Evolutionary conservation across 2,113 vertebrate species (phyloP).

Genomic region (Heptranchias perlo): DNA sequence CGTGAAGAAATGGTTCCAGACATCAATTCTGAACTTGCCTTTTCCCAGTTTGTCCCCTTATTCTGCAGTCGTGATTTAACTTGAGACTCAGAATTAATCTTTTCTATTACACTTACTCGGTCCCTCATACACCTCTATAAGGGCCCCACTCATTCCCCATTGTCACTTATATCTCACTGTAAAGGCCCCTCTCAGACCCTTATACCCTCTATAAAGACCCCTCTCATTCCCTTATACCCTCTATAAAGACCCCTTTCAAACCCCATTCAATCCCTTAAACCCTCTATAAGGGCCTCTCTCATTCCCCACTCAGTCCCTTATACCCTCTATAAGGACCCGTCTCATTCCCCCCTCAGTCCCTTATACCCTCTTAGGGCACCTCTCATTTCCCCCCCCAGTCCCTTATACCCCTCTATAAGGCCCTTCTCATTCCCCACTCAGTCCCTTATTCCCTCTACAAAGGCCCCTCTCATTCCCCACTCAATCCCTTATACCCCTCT

Average conservation of each 20-base stretch:
- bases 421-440: not conserved
- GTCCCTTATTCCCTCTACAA: too few species aligned
- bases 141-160: not conserved
- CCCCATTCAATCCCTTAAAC: not conserved
- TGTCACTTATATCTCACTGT: not conserved
- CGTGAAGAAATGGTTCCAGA: not conserved
- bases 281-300: not conserved
- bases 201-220: not conserved
- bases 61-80: not conserved
- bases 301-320: not conserved
- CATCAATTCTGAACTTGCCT: not conserved
- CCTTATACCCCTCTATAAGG: too few species aligned
- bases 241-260: not conserved
- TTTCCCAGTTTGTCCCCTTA: not conserved
- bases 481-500: too few species aligned
- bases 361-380: too few species aligned
- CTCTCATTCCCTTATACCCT: not conserved
- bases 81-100: not conserved
- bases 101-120: conserved; percentile 1
- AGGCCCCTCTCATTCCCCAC: not conserved
- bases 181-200: not conserved
- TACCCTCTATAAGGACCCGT: not conserved
- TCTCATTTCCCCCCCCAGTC: too few species aligned
- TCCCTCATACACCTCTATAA: not conserved
- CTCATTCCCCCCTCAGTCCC: not conserved